Conservation (phyloP, 2,888 invertebrate genomes). For the Mesoligia furuncula region DNA sequence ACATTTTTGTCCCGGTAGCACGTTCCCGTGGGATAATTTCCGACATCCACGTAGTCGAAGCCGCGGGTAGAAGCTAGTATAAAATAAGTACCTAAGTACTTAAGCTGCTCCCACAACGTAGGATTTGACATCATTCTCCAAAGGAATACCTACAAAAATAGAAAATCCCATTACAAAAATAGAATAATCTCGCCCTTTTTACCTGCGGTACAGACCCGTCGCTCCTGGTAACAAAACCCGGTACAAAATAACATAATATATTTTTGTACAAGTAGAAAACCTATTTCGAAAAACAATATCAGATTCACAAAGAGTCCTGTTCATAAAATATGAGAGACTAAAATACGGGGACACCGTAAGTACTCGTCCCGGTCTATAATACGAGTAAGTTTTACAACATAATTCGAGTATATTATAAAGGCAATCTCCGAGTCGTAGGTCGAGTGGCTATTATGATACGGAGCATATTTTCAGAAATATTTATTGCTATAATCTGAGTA, state of each 20-base stretch:
- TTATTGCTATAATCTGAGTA: constrained; percentile 78
- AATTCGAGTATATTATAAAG: constrained; percentile 59
- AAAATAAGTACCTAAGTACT: background rate
- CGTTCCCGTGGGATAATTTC: background rate
- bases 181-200: constrained; percentile 24
- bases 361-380: constrained; percentile 31
- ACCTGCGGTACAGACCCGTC: background rate
- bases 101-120: background rate
- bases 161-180: constrained; percentile 21
- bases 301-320: constrained; percentile 50
- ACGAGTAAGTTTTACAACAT: constrained; percentile 61
- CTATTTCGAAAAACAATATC: constrained; percentile 50
- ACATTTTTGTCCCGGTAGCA: background rate
- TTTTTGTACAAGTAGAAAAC: constrained; percentile 4
- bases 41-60: background rate
- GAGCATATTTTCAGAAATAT: constrained; percentile 77
- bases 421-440: constrained; percentile 68
- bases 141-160: constrained; percentile 14
- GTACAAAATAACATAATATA: constrained; percentile 24
- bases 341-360: background rate
- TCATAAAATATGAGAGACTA: constrained; percentile 36
- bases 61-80: background rate
- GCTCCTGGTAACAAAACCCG: constrained; percentile 1
- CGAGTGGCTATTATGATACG: constrained; percentile 68
- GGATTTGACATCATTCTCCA: background rate